phyloP scores from a whole-genome alignment of 30 jellyfish, hydroid and myxozoan species.

The Aurelia aurita complex sp. Pacific region DNA sequence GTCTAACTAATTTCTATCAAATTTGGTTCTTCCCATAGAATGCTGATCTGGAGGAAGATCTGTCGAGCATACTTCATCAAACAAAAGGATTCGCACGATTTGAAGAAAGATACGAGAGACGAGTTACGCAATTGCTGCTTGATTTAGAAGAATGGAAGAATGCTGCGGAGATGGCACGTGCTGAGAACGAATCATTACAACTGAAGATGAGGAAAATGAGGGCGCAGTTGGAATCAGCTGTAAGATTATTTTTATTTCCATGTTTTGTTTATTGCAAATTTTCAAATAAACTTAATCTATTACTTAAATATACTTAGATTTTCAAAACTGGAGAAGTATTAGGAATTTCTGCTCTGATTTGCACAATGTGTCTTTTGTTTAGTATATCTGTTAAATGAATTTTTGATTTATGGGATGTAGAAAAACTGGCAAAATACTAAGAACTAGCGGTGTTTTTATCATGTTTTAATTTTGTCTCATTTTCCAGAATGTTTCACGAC shows the following conservation, averaged over 20 bases:
- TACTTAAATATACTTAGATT: background rate
- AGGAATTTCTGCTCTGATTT: background rate
- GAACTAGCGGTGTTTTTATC: too few relatives aligned
- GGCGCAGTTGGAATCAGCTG: constrained; percentile 24
- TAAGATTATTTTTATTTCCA: too few relatives aligned
- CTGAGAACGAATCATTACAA: constrained; percentile 60
- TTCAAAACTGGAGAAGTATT: background rate
- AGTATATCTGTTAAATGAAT: too few relatives aligned
- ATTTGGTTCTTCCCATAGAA: constrained; percentile 3
- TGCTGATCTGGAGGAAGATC: constrained; percentile 71
- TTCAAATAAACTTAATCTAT: too few relatives aligned
- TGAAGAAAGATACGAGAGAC: constrained; percentile 65
- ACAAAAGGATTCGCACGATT: constrained; percentile 67
- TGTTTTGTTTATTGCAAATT: too few relatives aligned
- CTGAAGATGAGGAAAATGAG: constrained; percentile 78
- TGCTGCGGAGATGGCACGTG: constrained; percentile 73
- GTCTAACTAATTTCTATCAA: background rate
- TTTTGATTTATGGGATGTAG: too few relatives aligned
- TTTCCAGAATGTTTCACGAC: too few relatives aligned
- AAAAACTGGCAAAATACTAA: too few relatives aligned
- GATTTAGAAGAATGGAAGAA: constrained; percentile 71
- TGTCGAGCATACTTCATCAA: constrained; percentile 66
- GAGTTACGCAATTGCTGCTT: constrained; percentile 43
- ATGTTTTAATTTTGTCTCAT: too few relatives aligned
- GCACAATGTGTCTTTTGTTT: too few relatives aligned